Evolutionary conservation across 2,888 invertebrate genomes (phyloP).

Genomic region (Troides helena): DNA sequence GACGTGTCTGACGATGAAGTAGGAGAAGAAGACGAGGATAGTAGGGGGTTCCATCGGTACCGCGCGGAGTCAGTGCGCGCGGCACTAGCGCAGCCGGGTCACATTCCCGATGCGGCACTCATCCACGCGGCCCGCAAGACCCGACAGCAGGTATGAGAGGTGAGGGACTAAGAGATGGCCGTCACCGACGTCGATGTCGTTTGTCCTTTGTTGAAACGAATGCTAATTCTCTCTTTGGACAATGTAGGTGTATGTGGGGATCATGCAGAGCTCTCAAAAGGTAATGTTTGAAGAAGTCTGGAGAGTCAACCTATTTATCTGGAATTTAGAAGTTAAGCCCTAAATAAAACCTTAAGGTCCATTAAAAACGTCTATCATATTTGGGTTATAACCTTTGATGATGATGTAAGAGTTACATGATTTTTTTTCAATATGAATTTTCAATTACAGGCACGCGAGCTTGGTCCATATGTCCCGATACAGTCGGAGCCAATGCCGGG

Average conservation of each 20-base stretch:
- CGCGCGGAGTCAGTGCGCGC: slow-evolving; percentile 86
- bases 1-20: slow-evolving; percentile 82
- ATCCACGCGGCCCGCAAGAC: slow-evolving; percentile 98
- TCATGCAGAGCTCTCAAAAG: background rate
- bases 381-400: too few species aligned
- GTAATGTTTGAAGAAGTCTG: slow-evolving; percentile 2
- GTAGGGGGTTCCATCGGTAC: slow-evolving; percentile 71
- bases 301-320: background rate
- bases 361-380: background rate
- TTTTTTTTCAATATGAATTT: slow-evolving; percentile 12
- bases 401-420: background rate
- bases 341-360: background rate
- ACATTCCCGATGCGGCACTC: slow-evolving; percentile 98
- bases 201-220: slow-evolving; percentile 9
- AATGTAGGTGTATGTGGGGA: background rate
- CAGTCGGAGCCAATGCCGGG: slow-evolving; percentile 61
- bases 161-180: slow-evolving; percentile 84
- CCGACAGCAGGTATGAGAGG: slow-evolving; percentile 90
- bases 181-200: slow-evolving; percentile 36
- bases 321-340: background rate
- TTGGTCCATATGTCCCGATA: slow-evolving; percentile 79
- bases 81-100: slow-evolving; percentile 86
- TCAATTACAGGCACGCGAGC: slow-evolving; percentile 65
- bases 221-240: background rate
- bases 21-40: slow-evolving; percentile 69